Evolutionary conservation across 2,113 vertebrate species (phyloP).

Genomic region (Percopsis transmontana): DNA sequence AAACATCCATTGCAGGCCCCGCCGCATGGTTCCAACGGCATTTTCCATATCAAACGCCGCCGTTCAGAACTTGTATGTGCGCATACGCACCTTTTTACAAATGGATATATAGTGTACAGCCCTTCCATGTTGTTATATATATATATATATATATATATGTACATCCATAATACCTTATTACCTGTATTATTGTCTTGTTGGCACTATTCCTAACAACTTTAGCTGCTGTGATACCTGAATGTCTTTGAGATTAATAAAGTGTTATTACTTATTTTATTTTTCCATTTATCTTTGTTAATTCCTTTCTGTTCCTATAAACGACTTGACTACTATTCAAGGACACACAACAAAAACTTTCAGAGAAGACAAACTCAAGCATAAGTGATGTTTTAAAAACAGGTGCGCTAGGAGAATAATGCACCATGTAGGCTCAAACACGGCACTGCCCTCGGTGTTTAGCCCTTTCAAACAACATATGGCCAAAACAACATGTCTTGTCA

Average conservation of each 20-base stretch:
- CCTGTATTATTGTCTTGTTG: too few relatives aligned
- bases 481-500: slow-evolving; percentile 36
- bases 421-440: neutral
- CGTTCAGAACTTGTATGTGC: slow-evolving; percentile 46
- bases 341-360: slow-evolving; percentile 8
- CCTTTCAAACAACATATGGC: slow-evolving; percentile 60
- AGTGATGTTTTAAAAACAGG: neutral
- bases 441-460: slow-evolving; percentile 6
- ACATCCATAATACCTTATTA: too few relatives aligned
- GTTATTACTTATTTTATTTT: too few relatives aligned
- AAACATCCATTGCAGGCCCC: slow-evolving; percentile 67
- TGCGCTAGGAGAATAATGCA: neutral
- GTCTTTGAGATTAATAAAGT: too few relatives aligned
- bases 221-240: too few relatives aligned
- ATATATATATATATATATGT: too few relatives aligned
- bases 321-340: slow-evolving; percentile 17
- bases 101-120: too few relatives aligned
- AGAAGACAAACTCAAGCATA: neutral
- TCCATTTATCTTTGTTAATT: too few relatives aligned
- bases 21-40: slow-evolving; percentile 58
- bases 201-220: too few relatives aligned
- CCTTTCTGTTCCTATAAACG: too few relatives aligned
- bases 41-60: slow-evolving; percentile 67
- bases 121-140: too few relatives aligned
- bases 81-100: too few relatives aligned